These are phyloP conservation scores for Campoletis raptor DNA, from an alignment of 2,888 invertebrate genomes.

Conservation along the genomic window DNA sequence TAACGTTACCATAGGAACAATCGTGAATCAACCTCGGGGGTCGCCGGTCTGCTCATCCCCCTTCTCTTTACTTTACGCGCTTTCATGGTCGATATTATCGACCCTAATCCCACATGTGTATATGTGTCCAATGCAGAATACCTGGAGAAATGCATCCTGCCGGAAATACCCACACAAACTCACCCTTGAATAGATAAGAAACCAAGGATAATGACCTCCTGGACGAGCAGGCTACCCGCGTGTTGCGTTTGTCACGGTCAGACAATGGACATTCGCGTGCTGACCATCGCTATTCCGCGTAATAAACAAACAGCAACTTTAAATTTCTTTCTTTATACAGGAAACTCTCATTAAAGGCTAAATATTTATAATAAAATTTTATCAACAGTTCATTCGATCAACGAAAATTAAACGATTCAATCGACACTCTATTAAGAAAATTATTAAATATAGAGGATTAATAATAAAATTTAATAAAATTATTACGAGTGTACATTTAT, in stretches of 20 bases:
- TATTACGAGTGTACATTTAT: no score
- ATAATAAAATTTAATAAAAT: no score
- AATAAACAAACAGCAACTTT: constrained; percentile 15
- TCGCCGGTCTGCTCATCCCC: constrained; percentile 53
- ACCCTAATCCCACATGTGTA: constrained; percentile 59
- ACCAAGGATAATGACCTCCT: constrained; percentile 82
- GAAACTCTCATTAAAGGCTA: neutral
- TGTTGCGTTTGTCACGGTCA: constrained; percentile 70
- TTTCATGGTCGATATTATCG: constrained; percentile 81
- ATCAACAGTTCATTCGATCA: neutral
- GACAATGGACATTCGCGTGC: constrained; percentile 60
- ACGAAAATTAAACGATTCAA: no score
- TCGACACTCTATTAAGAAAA: no score
- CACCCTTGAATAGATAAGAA: constrained; percentile 12
- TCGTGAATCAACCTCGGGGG: constrained; percentile 74
- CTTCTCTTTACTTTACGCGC: constrained; percentile 40
- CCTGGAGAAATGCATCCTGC: neutral
- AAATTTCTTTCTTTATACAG: no score
- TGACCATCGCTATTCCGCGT: constrained; percentile 53
- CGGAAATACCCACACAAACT: neutral
- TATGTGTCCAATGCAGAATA: constrained; percentile 19
- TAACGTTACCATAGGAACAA: constrained; percentile 81
- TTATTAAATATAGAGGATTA: no score
- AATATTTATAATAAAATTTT: neutral
- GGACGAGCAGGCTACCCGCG: constrained; percentile 8